Conservation (phyloP, 2,888 invertebrate genomes). For the Amblyjoppa proteus region DNA sequence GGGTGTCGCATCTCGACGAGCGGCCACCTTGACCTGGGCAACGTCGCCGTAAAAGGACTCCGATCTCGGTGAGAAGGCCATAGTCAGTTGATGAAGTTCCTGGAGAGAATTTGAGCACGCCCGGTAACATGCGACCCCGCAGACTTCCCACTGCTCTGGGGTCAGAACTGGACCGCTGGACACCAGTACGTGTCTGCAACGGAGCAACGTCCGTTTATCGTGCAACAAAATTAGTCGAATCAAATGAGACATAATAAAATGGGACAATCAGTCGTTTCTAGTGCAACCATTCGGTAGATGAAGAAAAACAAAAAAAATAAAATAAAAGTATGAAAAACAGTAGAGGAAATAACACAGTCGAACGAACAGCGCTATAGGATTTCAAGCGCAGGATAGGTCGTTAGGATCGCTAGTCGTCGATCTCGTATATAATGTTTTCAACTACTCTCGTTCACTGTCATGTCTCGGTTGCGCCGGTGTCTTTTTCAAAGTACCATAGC, state of each 20-base stretch:
- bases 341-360: slow-evolving; percentile 42
- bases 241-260: neutral
- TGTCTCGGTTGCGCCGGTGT: slow-evolving; percentile 62
- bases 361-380: slow-evolving; percentile 59
- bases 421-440: slow-evolving; percentile 54
- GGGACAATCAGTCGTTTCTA: neutral
- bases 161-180: slow-evolving; percentile 94
- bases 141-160: slow-evolving; percentile 94
- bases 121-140: slow-evolving; percentile 92
- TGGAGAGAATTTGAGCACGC: slow-evolving; percentile 95
- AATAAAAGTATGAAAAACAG: neutral
- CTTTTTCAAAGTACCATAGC: slow-evolving; percentile 25
- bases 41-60: slow-evolving; percentile 97
- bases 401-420: slow-evolving; percentile 59
- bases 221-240: neutral
- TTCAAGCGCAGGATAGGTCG: slow-evolving; percentile 64
- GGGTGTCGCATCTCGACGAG: slow-evolving; percentile 93
- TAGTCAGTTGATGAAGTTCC: slow-evolving; percentile 94
- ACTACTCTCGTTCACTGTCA: slow-evolving; percentile 55
- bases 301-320: neutral
- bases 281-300: neutral
- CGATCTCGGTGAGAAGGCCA: slow-evolving; percentile 96
- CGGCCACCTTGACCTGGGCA: slow-evolving; percentile 97
- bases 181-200: slow-evolving; percentile 90
- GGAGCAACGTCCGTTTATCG: neutral